Evolutionary conservation across 35 echinoderm and acorn worm species (phyloP).

Genomic region (Apostichopus japonicus): DNA sequence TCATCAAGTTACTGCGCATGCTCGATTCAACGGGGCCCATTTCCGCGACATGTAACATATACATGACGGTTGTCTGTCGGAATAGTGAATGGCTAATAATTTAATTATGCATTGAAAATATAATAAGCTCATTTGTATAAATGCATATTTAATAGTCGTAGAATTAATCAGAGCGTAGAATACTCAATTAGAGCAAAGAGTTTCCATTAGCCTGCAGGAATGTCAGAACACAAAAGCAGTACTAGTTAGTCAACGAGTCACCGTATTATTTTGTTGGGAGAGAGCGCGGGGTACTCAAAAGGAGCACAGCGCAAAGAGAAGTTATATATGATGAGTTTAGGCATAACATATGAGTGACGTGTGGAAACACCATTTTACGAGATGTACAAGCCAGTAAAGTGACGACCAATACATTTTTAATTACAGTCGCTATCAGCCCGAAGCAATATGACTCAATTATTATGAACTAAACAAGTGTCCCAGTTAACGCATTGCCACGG

Average conservation of each 20-base stretch:
- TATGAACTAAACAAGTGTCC: not conserved
- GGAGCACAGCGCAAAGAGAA: not conserved
- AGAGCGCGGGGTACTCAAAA: not conserved
- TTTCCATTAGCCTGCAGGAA: not conserved
- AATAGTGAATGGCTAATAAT: not conserved
- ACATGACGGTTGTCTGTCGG: not conserved
- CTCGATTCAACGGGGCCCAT: not conserved
- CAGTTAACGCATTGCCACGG: slow-evolving; percentile 29
- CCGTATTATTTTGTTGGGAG: not conserved
- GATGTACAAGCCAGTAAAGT: not conserved
- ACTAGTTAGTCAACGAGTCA: not conserved
- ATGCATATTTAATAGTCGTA: slow-evolving; percentile 27
- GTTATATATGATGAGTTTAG: not conserved
- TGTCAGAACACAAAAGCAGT: not conserved
- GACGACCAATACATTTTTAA: slow-evolving; percentile 50
- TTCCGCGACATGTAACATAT: not conserved
- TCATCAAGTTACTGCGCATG: too few species aligned
- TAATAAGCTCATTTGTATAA: slow-evolving; percentile 43
- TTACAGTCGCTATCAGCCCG: slow-evolving; percentile 21
- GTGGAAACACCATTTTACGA: not conserved
- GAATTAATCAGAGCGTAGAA: slow-evolving; percentile 27
- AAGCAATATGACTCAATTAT: slow-evolving; percentile 39
- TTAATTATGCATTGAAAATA: slow-evolving; percentile 16
- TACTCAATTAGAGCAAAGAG: slow-evolving; percentile 26
- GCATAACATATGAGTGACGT: not conserved